A percentile compares a stretch with the other conserved stretches of the same genome.
Evolutionary conservation across 2,797 vertebrate genomes (phyloP).

Genomic region (Leuciscus waleckii): DNA sequence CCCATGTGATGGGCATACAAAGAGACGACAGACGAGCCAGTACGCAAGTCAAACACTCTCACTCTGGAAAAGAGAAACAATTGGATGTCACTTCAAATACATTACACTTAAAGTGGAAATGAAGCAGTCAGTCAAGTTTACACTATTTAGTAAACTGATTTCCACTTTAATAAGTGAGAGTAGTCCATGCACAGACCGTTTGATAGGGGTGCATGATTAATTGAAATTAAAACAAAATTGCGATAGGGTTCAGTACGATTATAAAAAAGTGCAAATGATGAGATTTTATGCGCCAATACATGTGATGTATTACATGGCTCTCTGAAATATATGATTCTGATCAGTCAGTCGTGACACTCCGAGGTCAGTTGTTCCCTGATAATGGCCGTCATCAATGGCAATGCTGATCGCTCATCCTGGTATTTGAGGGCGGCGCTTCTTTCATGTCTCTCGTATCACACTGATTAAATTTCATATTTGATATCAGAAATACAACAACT

Average conservation of each 20-base stretch:
- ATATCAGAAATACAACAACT: too few relatives aligned
- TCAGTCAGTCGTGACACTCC: too few relatives aligned
- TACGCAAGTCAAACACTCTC: constrained; percentile 87
- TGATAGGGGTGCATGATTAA: background rate
- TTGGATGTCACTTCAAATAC: background rate
- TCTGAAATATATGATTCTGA: background rate
- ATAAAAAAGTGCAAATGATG: background rate
- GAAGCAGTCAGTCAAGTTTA: too few relatives aligned
- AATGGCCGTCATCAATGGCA: too few relatives aligned
- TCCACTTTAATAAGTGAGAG: background rate
- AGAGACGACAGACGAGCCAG: constrained; percentile 75
- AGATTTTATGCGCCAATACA: background rate
- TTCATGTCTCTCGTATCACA: too few relatives aligned
- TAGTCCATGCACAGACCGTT: background rate
- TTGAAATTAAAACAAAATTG: background rate
- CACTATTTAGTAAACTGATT: too few relatives aligned
- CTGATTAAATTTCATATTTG: too few relatives aligned
- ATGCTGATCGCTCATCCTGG: too few relatives aligned
- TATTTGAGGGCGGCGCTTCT: too few relatives aligned
- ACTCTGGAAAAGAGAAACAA: constrained; percentile 76
- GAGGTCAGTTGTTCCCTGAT: too few relatives aligned
- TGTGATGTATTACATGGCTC: background rate
- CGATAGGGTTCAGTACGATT: background rate
- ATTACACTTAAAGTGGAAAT: background rate
- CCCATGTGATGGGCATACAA: constrained; percentile 90